A percentile compares a stretch with the other conserved stretches of the same genome.
phyloP scores from a whole-genome alignment of 2,888 invertebrate genomes.

The Vandiemenella viatica region DNA sequence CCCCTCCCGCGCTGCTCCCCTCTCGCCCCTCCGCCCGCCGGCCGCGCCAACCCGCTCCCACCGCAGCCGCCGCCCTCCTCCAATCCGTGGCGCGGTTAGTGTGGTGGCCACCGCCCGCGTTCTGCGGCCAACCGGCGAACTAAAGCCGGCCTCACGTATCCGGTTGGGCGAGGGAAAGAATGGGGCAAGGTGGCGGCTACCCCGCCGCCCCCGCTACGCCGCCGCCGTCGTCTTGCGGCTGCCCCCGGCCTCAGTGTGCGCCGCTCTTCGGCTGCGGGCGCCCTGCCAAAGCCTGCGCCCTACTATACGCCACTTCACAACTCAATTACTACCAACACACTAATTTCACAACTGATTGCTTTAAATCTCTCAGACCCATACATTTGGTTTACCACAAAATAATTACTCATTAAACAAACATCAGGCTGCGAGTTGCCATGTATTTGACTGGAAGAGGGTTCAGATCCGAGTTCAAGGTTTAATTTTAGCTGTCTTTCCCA shows the following conservation, averaged over 20 bases:
- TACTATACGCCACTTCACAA: not conserved
- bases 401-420: too few species aligned
- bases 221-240: not conserved
- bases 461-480: too few species aligned
- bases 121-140: constrained; percentile 23
- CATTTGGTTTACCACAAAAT: too few species aligned
- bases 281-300: not conserved
- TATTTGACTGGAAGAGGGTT: too few species aligned
- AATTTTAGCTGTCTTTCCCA: too few species aligned
- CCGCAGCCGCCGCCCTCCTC: constrained; percentile 14
- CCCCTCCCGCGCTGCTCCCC: constrained; percentile 23
- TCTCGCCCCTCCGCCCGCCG: constrained; percentile 29
- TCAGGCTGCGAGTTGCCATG: too few species aligned
- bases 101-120: constrained; percentile 22
- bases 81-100: constrained; percentile 19
- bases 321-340: not conserved
- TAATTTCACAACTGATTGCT: too few species aligned
- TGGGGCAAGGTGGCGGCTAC: constrained; percentile 1
- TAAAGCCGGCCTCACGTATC: constrained; percentile 18
- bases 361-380: too few species aligned
- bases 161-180: constrained; percentile 15
- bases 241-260: not conserved
- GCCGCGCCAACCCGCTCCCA: constrained; percentile 18
- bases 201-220: not conserved
- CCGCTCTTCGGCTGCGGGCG: not conserved